Conservation (phyloP, 2,113 vertebrate genomes). For the Scortum barcoo region DNA sequence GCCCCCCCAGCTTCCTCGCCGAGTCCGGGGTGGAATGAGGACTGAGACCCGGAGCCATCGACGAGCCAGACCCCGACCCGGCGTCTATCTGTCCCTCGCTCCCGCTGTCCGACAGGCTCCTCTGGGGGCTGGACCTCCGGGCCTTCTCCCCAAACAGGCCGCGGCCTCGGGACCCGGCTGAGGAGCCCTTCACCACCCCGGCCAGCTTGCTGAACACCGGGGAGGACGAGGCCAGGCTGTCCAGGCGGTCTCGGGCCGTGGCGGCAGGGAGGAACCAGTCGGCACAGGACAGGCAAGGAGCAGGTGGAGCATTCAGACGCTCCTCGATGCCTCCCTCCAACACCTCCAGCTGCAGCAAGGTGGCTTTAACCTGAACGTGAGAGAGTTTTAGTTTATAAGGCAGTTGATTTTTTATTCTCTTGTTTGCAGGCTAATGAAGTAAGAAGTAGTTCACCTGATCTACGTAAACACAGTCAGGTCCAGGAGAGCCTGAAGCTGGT, state of each 20-base stretch:
- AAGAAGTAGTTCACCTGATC: conserved; percentile 84
- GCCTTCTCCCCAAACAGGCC: conserved; percentile 86
- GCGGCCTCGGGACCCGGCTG: conserved; percentile 71
- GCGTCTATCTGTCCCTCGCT: conserved; percentile 80
- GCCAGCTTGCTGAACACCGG: conserved; percentile 88
- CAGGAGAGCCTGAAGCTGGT: conserved; percentile 87
- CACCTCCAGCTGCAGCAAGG: conserved; percentile 91
- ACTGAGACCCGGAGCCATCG: conserved; percentile 60
- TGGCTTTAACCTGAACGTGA: conserved; percentile 85
- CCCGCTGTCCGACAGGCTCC: conserved; percentile 80
- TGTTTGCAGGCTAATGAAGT: not conserved
- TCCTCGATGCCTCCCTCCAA: conserved; percentile 87
- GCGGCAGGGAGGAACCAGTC: conserved; percentile 90
- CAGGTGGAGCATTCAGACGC: conserved; percentile 83
- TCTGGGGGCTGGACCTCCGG: conserved; percentile 83
- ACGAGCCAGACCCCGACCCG: conserved; percentile 21
- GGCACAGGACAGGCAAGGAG: conserved; percentile 89
- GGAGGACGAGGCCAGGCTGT: conserved; percentile 81
- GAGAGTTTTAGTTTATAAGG: not conserved
- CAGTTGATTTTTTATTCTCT: not conserved
- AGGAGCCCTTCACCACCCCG: conserved; percentile 77
- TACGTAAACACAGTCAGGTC: conserved; percentile 94
- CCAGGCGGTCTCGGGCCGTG: conserved; percentile 82
- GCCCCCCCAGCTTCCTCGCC: conserved; percentile 71
- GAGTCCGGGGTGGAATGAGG: conserved; percentile 77